Evolutionary conservation across 2,797 vertebrate species (phyloP).

Genomic region (Lacerta agilis): DNA sequence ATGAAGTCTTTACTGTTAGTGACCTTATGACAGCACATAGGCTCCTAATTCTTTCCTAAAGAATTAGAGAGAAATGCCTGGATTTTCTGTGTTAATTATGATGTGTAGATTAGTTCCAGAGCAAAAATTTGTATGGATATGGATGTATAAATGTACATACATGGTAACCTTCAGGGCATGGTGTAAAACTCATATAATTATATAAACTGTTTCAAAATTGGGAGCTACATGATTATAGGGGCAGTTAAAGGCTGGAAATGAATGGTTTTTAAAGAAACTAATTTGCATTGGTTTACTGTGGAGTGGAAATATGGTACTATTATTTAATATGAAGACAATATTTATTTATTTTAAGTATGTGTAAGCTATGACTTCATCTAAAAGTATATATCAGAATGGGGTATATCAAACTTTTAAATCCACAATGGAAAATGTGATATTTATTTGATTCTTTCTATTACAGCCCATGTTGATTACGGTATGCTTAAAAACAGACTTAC

Average conservation of each 20-base stretch:
- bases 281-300: conserved; percentile 34
- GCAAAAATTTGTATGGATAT: conserved; percentile 66
- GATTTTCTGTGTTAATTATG: conserved; percentile 68
- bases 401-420: no score
- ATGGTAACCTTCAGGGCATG: conserved; percentile 34
- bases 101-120: conserved; percentile 68
- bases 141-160: conserved; percentile 56
- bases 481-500: background rate
- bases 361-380: no score
- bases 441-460: background rate
- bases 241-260: conserved; percentile 25
- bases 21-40: conserved; percentile 59
- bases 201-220: conserved; percentile 58
- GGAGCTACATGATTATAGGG: conserved; percentile 41
- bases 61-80: conserved; percentile 48
- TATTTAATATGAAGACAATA: background rate
- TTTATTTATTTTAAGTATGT: no score
- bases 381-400: no score
- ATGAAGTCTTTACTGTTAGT: conserved; percentile 63
- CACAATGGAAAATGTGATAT: no score
- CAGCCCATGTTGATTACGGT: background rate
- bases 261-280: conserved; percentile 26
- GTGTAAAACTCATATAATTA: conserved; percentile 64
- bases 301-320: conserved; percentile 35
- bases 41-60: conserved; percentile 67